phyloP scores from a whole-genome alignment of 2,888 invertebrate species.

The Hyposoter dolosus region DNA sequence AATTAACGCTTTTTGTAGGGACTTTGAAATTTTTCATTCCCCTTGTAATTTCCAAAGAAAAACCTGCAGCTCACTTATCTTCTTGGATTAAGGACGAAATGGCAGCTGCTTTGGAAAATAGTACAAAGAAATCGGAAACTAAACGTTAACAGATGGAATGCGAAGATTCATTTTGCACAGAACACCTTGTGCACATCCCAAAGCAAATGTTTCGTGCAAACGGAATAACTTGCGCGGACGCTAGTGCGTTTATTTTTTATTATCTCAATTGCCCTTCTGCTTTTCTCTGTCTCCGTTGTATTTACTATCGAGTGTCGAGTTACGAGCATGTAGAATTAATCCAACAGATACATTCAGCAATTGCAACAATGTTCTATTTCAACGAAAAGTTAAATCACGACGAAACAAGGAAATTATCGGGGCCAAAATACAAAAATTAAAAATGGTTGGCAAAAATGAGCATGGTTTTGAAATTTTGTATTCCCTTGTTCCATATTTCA shows the following conservation, averaged over 20 bases:
- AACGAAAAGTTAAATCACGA: not conserved
- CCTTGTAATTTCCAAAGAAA: not conserved
- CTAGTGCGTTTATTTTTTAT: constrained; percentile 78
- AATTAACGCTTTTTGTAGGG: not conserved
- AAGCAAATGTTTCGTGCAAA: constrained; percentile 8
- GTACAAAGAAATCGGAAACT: not conserved
- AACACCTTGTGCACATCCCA: constrained; percentile 33
- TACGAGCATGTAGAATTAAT: constrained; percentile 1
- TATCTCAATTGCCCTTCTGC: constrained; percentile 69
- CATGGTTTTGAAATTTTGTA: not conserved
- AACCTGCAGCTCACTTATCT: not conserved
- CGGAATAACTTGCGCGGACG: constrained; percentile 12
- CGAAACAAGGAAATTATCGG: not conserved
- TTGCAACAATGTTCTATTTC: not conserved
- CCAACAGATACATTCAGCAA: not conserved
- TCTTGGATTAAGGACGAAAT: not conserved
- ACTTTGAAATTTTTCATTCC: not conserved
- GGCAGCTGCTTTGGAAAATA: not conserved
- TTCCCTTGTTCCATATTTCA: not conserved
- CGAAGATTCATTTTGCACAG: constrained; percentile 11
- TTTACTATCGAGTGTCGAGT: constrained; percentile 4
- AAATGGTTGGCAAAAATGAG: not conserved
- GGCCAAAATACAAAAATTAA: not conserved
- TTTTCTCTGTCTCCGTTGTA: constrained; percentile 49
- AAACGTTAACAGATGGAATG: not conserved